Evolutionary conservation across 2,113 vertebrate genomes (phyloP), one percentile per base, ranked within the genome.

Genomic region (Aptenodytes patagonicus): DNA sequence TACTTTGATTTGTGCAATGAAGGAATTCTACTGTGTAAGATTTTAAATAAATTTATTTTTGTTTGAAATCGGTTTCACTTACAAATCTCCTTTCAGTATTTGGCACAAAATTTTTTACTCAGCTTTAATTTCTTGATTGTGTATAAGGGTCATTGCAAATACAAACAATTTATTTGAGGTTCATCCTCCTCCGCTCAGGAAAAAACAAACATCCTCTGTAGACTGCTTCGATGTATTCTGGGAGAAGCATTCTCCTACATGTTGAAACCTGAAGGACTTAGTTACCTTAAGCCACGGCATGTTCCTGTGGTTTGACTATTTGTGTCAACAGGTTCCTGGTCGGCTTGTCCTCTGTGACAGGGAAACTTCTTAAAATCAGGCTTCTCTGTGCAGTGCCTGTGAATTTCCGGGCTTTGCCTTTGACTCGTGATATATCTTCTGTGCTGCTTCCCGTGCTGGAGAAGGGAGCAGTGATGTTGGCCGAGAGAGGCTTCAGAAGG

Each of bases 41-140:
- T 76, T 96, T 95, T 54, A 95, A 98, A 97, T 98, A 98, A 98
- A 97, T 98, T 84, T 98, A 97, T 97, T 98, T 98, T 98, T 98
- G 80, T 97, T 97, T 98, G 88, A 97, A 96, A 97, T 95, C 32
- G 51, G 82, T 87, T 97, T 91, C 40, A 52, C 28, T 92, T 71
- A 86, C 25, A 89, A 60, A 78, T 94, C 55, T 86, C 60, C 46
- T 92, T 71, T 72, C 54, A 0, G 1, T 76, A 82, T 93, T 46
- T 57, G 79, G 76, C 69, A 87, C 44, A 49, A 44, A 3, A 4
- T 4, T n/a, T 90, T 79, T 87, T 55, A 46, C 25, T 79, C 10
- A 0, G 21, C 36, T 78, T 73, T 90, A 58, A 54, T 76, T 80
- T 68, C 46, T 62, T 64, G 73, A 47, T n/a, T 71, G 22, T 55